A percentile compares a stretch with the other conserved stretches of the same genome.
phyloP scores from a whole-genome alignment of 2,113 vertebrate genomes.

The Salvelinus namaycush region DNA sequence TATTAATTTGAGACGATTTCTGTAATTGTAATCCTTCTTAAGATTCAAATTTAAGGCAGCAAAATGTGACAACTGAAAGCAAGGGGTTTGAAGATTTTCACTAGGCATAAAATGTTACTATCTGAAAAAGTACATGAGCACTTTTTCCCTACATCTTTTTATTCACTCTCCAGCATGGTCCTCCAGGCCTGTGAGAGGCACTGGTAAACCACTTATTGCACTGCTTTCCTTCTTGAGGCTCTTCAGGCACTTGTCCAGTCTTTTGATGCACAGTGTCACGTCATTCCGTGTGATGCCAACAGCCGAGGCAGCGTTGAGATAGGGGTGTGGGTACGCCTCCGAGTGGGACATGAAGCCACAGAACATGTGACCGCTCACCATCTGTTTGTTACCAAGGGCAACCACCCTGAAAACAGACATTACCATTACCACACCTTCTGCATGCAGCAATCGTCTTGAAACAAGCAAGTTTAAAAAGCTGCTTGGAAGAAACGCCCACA shows the following conservation, averaged over 20 bases:
- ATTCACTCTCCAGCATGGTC: constrained; percentile 37
- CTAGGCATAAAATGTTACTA: no score
- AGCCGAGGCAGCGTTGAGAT: constrained; percentile 94
- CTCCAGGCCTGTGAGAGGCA: constrained; percentile 11
- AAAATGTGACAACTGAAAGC: no score
- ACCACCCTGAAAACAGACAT: constrained; percentile 81
- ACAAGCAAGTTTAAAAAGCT: background rate
- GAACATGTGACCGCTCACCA: constrained; percentile 85
- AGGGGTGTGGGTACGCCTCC: constrained; percentile 85
- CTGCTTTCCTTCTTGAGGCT: constrained; percentile 67
- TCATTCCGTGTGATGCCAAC: constrained; percentile 89
- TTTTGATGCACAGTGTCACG: constrained; percentile 87
- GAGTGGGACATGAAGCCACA: constrained; percentile 92
- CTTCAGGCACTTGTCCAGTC: constrained; percentile 92
- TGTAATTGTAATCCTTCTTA: no score
- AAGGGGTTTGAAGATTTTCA: no score
- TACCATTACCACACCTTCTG: background rate
- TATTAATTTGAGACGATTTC: no score
- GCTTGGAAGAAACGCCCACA: no score
- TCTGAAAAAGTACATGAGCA: no score
- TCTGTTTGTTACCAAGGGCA: constrained; percentile 82
- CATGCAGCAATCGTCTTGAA: background rate
- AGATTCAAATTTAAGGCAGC: no score
- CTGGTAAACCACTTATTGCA: constrained; percentile 23
- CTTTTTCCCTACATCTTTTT: background rate